These are phyloP conservation scores for Pentamera pediparva DNA, from an alignment of 53 echinoderm and acorn worm species.

Conservation along the genomic window DNA sequence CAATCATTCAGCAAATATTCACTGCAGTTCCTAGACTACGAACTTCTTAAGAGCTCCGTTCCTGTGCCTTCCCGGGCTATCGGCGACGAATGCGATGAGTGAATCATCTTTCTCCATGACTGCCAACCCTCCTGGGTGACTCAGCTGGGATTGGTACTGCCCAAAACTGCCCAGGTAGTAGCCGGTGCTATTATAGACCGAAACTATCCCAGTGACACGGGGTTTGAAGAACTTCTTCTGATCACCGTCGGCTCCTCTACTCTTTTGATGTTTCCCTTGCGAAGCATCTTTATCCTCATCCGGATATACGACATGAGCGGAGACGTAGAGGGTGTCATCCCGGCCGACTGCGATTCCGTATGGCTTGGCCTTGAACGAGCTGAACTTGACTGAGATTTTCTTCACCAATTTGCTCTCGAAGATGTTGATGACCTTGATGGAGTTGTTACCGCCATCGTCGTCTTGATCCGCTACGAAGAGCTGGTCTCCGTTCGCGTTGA, in stretches of 20 bases:
- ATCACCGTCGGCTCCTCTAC: not conserved
- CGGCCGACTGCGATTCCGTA: not conserved
- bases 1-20: too few species aligned
- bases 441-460: not conserved
- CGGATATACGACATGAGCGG: not conserved
- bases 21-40: too few species aligned
- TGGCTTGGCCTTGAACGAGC: not conserved
- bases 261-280: too few species aligned
- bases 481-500: not conserved
- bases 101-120: not conserved
- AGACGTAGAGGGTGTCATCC: not conserved
- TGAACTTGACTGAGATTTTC: not conserved
- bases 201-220: not conserved
- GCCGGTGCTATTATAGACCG: not conserved
- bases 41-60: not conserved
- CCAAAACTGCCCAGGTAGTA: not conserved
- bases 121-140: not conserved
- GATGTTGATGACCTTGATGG: not conserved
- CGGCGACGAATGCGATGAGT: not conserved
- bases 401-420: not conserved
- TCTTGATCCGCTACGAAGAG: not conserved
- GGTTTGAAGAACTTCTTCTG: not conserved
- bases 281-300: too few species aligned
- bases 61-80: not conserved
- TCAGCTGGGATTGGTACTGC: not conserved